Conservation (phyloP, 1,140 invertebrate species). For the Colletes gigas region DNA sequence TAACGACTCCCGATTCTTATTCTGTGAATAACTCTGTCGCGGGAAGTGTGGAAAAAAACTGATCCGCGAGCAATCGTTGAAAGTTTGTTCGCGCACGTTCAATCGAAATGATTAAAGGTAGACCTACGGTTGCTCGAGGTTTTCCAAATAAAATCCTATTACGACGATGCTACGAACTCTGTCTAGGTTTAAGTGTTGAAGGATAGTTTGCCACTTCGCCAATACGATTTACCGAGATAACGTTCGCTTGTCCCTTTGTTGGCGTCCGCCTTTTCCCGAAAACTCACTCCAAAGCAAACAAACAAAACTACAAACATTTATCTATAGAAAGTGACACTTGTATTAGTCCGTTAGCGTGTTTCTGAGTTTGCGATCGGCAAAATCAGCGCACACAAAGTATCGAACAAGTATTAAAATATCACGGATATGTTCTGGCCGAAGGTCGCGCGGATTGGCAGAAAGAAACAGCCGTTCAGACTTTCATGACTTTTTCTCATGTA, state of each 20-base stretch:
- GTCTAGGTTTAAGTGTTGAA: background rate
- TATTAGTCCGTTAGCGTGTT: no score
- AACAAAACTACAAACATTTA: background rate
- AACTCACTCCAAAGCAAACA: background rate
- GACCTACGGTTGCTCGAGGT: slow-evolving; percentile 22
- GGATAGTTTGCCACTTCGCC: slow-evolving; percentile 4
- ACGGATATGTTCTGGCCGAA: slow-evolving; percentile 12
- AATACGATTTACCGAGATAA: slow-evolving; percentile 11
- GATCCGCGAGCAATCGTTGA: slow-evolving; percentile 18
- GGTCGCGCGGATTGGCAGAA: background rate
- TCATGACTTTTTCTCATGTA: slow-evolving; percentile 31
- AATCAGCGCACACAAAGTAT: background rate
- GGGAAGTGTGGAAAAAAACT: slow-evolving; percentile 25
- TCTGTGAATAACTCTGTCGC: background rate
- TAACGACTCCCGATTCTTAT: background rate
- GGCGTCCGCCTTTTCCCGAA: no score
- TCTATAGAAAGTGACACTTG: no score
- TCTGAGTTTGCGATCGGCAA: background rate
- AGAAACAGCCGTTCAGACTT: slow-evolving; percentile 16
- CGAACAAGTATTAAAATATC: slow-evolving; percentile 27
- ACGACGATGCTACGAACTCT: background rate
- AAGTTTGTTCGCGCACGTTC: slow-evolving; percentile 1
- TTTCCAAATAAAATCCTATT: background rate
- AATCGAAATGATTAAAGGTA: slow-evolving; percentile 3
- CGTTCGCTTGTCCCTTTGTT: background rate